Evolutionary conservation across 2,797 vertebrate genomes (phyloP), one percentile per base, ranked within the genome.

Genomic region (Yasuhikotakia modesta): DNA sequence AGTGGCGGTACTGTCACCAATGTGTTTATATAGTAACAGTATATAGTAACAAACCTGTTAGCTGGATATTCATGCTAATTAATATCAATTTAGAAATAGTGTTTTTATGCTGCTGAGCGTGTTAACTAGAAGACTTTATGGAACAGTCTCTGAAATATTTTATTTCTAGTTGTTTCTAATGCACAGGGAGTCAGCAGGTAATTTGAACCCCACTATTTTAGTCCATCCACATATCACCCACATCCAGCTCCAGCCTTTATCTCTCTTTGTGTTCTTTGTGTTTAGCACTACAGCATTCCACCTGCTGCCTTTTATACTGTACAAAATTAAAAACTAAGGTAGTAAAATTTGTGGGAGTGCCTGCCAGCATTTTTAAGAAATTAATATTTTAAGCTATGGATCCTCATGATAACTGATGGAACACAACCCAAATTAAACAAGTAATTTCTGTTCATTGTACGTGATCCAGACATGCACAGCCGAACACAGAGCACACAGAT

Each of bases 181-280:
- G 2, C 61, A 52, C 43, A 64, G 27, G 10, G 5, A 60, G 21
- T 22, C 58, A 61, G 39, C 30, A 61, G 45, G 76, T 78, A 65
- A 78, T 78, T 70, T 57, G 68, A 78, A 30, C 50, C 58, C 58
- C 32, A 57, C 30, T 74, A 13, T 48, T 45, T 80, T 35, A 68
- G 7, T 48, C 64, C 71, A 68, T 74, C 64, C 69, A 30, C 1
- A 30, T 74, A 69, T 55, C 76, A 71, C 22, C 11, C 12, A 70
- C 45, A 35, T 70, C 32, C 70, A 45, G 5, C 32, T 70, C 71
- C 21, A 61, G 45, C 48, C 46, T 80, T 61, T 74, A 60, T 70
- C 46, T 80, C 32, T 73, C 60, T 45, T 67, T 72, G 67, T 79
- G 61, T 79, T 73, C 52, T 73, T 39, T 30, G 53, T 50, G 55